Percentiles rank a stretch among this genome's conserved stretches.
These are phyloP conservation scores for Eulemur albifrons DNA, from an alignment of 2,797 vertebrate genomes.

Conservation along the genomic window DNA sequence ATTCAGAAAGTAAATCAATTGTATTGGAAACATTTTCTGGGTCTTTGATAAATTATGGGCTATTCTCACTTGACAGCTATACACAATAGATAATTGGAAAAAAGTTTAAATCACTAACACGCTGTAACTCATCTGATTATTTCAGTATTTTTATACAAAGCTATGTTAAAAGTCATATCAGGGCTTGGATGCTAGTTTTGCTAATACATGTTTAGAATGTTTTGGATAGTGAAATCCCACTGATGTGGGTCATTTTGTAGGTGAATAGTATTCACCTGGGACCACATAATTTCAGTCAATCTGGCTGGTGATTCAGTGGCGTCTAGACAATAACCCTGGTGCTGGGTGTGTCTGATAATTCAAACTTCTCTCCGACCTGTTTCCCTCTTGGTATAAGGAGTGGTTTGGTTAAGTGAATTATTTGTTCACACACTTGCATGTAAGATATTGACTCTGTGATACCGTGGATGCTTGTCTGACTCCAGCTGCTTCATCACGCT, in stretches of 20 bases:
- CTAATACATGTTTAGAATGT: not conserved
- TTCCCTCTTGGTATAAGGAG: not conserved
- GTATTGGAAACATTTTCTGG: conserved; percentile 17
- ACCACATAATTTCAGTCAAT: not conserved
- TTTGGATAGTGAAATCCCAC: not conserved
- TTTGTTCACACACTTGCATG: not conserved
- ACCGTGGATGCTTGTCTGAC: rapidly evolving
- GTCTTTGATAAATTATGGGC: conserved; percentile 57
- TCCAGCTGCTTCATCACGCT: not conserved
- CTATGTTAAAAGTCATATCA: not conserved
- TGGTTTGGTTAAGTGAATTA: not conserved
- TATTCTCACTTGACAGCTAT: conserved; percentile 32
- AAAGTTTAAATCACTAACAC: conserved; percentile 1
- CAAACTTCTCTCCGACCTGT: not conserved
- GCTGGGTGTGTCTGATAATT: not conserved
- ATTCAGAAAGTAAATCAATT: conserved; percentile 54
- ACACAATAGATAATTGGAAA: not conserved
- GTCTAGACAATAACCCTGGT: not conserved
- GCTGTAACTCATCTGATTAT: not conserved
- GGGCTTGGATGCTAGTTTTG: not conserved
- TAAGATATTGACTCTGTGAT: not conserved
- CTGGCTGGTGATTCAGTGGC: not conserved
- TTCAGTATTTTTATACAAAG: not conserved
- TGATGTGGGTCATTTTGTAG: not conserved
- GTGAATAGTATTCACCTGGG: not conserved